A percentile compares a stretch with the other conserved stretches of the same genome.
Conservation (phyloP, 2,888 invertebrate genomes). For the Belgica antarctica region DNA sequence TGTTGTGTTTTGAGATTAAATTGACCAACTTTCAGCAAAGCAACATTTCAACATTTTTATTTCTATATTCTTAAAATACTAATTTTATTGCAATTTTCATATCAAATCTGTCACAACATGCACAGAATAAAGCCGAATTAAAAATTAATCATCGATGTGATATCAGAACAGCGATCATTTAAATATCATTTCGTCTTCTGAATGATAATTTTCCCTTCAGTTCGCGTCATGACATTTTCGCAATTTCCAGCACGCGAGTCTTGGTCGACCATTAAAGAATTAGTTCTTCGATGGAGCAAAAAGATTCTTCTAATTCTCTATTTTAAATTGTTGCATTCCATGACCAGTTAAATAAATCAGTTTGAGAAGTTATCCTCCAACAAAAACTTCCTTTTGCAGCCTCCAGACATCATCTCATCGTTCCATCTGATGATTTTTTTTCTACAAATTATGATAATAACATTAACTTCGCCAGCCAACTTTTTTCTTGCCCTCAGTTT, state of each 20-base stretch:
- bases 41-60: no score
- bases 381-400: background rate
- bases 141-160: background rate
- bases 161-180: background rate
- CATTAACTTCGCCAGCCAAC: conserved; percentile 31
- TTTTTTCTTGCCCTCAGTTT: conserved; percentile 6
- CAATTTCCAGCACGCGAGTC: conserved; percentile 40
- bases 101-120: background rate
- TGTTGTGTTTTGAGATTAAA: no score
- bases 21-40: no score
- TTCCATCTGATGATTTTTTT: conserved; percentile 7
- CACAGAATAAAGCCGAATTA: background rate
- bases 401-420: background rate
- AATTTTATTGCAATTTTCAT: no score
- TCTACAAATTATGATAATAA: conserved; percentile 43
- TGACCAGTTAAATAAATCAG: no score
- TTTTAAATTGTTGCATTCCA: conserved; percentile 39
- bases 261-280: background rate
- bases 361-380: background rate
- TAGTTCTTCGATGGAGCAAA: background rate
- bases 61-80: no score
- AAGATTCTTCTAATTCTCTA: conserved; percentile 16
- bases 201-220: conserved; percentile 13
- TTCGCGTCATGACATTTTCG: conserved; percentile 21
- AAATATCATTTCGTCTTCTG: background rate